Evolutionary conservation across 1,140 invertebrate species (phyloP).

Genomic region (Pogonus chalceus): DNA sequence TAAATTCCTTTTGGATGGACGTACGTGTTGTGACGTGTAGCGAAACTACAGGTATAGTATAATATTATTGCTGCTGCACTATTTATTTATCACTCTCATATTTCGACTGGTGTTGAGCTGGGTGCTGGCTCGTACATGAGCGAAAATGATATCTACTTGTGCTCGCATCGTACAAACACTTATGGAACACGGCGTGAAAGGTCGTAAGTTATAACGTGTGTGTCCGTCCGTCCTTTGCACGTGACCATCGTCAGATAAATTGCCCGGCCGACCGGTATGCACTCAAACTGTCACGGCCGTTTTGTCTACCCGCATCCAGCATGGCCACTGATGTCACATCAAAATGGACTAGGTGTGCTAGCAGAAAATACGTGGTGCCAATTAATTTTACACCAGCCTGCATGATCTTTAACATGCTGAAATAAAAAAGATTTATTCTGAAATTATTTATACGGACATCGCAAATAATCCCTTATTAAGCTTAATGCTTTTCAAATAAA

Average conservation of each 20-base stretch:
- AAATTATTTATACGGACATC: too few species aligned
- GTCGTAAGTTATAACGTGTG: not conserved
- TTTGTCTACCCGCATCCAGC: constrained; percentile 1
- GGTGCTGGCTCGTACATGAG: not conserved
- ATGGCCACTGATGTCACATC: too few species aligned
- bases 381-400: too few species aligned
- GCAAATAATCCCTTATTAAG: too few species aligned
- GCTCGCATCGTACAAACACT: not conserved
- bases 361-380: too few species aligned
- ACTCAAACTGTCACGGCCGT: constrained; percentile 2
- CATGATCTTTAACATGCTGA: too few species aligned
- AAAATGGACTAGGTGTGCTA: too few species aligned
- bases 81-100: constrained; percentile 6
- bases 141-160: too few species aligned
- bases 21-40: not conserved
- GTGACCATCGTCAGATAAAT: not conserved
- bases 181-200: not conserved
- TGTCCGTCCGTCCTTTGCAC: not conserved
- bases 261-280: not conserved
- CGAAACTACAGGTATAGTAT: not conserved
- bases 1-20: not conserved
- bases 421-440: too few species aligned
- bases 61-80: not conserved
- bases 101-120: not conserved
- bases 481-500: too few species aligned